phyloP scores from a whole-genome alignment of 2,797 vertebrate genomes.

The Octomys mimax region DNA sequence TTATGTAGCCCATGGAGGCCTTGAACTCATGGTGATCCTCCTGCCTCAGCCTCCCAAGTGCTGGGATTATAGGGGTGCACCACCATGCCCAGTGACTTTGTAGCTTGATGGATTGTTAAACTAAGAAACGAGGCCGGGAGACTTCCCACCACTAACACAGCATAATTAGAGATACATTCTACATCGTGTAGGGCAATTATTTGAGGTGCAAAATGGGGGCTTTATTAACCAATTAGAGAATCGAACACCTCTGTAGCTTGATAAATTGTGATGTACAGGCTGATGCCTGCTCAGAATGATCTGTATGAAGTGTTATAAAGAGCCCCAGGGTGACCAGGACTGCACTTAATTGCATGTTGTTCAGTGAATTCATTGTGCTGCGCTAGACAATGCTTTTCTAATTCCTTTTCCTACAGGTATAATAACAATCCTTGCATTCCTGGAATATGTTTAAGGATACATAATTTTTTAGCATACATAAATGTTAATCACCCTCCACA shows the following conservation, averaged over 20 bases:
- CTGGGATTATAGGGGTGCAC: not conserved
- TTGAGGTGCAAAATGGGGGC: not conserved
- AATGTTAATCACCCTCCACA: not conserved
- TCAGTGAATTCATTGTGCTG: not conserved
- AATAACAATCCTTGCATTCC: slow-evolving; percentile 18
- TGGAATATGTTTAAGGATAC: slow-evolving; percentile 1
- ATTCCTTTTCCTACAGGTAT: slow-evolving; percentile 43
- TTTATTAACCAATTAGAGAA: slow-evolving; percentile 61
- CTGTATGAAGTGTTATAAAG: not conserved
- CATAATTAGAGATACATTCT: not conserved
- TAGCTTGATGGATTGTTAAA: not conserved
- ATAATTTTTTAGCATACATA: not conserved
- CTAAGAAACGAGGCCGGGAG: not conserved
- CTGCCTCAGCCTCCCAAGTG: not conserved
- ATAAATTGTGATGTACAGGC: not conserved
- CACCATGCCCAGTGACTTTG: not conserved
- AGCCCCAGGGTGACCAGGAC: slow-evolving; percentile 2
- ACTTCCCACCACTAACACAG: not conserved
- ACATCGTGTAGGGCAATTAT: not conserved
- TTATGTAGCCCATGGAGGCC: not conserved
- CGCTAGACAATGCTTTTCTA: not conserved
- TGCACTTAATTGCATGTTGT: slow-evolving; percentile 53
- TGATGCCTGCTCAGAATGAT: not conserved
- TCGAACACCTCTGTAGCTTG: not conserved
- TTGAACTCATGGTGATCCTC: not conserved